Conservation (phyloP, 2,113 vertebrate genomes). For the Indicator maculatus region DNA sequence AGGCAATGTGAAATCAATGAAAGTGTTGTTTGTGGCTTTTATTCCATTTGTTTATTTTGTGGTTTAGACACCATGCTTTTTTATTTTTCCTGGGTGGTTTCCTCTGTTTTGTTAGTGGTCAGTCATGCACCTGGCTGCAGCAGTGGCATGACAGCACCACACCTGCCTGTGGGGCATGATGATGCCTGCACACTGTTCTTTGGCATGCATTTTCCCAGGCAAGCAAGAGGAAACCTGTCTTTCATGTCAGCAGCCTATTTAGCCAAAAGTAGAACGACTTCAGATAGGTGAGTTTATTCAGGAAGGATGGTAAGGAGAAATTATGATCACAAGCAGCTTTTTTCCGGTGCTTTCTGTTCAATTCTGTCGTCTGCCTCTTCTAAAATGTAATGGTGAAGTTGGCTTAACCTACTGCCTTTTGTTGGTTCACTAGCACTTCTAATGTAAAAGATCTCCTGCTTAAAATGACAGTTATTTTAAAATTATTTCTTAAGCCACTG, state of each 20-base stretch:
- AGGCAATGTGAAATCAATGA: background rate
- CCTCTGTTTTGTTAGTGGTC: background rate
- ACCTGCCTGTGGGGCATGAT: rapidly evolving
- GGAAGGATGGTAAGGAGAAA: background rate
- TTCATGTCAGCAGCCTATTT: background rate
- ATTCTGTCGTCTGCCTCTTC: background rate
- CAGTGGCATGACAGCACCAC: background rate
- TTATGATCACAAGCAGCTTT: background rate
- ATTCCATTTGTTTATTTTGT: background rate
- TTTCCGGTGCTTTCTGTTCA: background rate
- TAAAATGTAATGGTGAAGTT: background rate
- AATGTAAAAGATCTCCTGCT: background rate
- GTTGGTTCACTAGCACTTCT: background rate
- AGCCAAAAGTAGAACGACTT: background rate
- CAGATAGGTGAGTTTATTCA: background rate
- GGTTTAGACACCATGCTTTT: background rate
- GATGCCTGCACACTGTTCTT: background rate
- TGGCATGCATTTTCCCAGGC: background rate
- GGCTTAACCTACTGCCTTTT: background rate
- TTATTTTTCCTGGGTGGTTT: background rate
- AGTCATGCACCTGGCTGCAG: background rate
- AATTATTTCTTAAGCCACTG: background rate
- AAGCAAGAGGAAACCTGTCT: background rate
- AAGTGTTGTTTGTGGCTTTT: background rate
- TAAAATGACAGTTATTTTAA: background rate